phyloP scores from a whole-genome alignment of 2,888 invertebrate genomes.

The Cerastoderma edule region DNA sequence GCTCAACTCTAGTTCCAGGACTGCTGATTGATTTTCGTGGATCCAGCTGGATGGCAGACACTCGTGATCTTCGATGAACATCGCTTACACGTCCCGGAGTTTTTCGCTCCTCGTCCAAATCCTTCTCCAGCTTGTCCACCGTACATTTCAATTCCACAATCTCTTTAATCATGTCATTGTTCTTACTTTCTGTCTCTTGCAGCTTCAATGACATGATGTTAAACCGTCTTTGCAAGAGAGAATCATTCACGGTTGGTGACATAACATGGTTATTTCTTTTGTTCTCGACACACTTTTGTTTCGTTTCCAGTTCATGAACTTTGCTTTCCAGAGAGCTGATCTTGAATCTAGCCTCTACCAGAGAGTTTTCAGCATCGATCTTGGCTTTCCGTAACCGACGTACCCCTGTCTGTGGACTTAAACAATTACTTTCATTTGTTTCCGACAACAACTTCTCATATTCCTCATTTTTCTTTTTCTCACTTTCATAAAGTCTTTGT shows the following conservation, averaged over 20 bases:
- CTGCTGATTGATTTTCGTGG: conserved; percentile 56
- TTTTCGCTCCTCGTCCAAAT: conserved; percentile 36
- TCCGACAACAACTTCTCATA: conserved; percentile 51
- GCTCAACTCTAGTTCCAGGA: conserved; percentile 60
- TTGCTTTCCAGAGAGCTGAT: conserved; percentile 53
- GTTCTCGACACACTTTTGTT: conserved; percentile 32
- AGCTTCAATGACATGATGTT: conserved; percentile 48
- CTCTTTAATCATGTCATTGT: conserved; percentile 55
- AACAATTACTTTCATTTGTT: conserved; percentile 41
- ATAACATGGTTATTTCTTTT: conserved; percentile 15
- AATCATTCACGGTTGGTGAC: conserved; percentile 28
- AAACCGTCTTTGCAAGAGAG: conserved; percentile 54
- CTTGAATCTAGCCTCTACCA: conserved; percentile 51
- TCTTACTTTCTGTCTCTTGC: conserved; percentile 46
- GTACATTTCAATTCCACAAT: conserved; percentile 55
- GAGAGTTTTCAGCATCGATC: conserved; percentile 64
- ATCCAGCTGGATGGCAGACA: conserved; percentile 25
- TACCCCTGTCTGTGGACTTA: conserved; percentile 57
- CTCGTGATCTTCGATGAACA: conserved; percentile 42
- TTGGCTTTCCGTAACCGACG: conserved; percentile 66
- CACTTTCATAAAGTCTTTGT: conserved; percentile 35
- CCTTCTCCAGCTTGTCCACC: conserved; percentile 56
- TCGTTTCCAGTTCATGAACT: conserved; percentile 40
- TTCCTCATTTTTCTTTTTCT: conserved; percentile 51
- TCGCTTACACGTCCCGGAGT: too few relatives aligned